These are phyloP conservation scores for Schizopygopsis pylzovi DNA, from an alignment of 2,797 vertebrate genomes.

Conservation along the genomic window DNA sequence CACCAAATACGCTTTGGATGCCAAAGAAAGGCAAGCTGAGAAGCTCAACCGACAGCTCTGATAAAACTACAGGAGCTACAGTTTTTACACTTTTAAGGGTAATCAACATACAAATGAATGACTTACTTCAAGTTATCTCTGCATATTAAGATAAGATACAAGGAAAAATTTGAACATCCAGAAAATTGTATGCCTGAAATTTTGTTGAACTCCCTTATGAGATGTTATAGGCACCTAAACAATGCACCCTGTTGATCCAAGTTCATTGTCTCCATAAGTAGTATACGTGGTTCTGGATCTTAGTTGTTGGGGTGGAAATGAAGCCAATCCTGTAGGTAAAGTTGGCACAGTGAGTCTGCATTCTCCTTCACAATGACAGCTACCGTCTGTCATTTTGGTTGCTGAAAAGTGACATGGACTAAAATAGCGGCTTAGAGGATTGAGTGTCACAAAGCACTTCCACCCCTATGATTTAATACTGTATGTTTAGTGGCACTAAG, in stretches of 20 bases:
- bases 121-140: background rate
- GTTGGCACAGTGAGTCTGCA: constrained; percentile 12
- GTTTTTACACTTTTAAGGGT: background rate
- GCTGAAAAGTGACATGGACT: constrained; percentile 29
- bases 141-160: background rate
- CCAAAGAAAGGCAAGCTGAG: constrained; percentile 82
- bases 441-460: background rate
- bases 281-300: background rate
- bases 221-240: background rate
- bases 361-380: constrained; percentile 33
- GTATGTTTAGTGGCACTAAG: constrained; percentile 49
- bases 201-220: background rate
- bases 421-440: constrained; percentile 40
- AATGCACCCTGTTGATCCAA: background rate
- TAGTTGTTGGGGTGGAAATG: background rate
- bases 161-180: background rate
- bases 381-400: constrained; percentile 28
- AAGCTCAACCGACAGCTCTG: constrained; percentile 84
- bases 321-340: constrained; percentile 1
- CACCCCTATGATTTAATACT: constrained; percentile 46
- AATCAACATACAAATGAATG: background rate
- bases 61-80: constrained; percentile 44
- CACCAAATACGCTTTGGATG: constrained; percentile 82
- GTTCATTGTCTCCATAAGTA: background rate
- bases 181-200: background rate